Evolutionary conservation across 2,113 vertebrate species (phyloP), one percentile per base, ranked within the genome.

Genomic region (Ophthalmolycus amberensis): DNA sequence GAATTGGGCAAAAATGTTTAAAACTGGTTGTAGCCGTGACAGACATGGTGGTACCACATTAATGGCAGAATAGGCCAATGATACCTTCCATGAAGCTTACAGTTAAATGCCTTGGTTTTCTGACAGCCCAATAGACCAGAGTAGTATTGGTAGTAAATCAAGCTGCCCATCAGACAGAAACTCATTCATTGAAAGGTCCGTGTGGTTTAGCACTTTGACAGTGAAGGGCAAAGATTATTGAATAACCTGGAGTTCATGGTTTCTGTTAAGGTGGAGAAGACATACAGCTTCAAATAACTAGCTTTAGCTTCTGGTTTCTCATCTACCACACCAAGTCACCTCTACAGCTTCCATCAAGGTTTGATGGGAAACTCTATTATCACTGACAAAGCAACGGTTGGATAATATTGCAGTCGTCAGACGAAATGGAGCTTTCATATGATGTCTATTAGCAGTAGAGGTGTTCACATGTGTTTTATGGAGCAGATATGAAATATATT

Each of bases 351-450:
- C 71, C 68, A 77, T 84, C 80, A 84, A 34, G 73, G 22, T 3
- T 79, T 71, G 69, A 52, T 37, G 56, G 72, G 80, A 74, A 88
- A 79, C 56, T 80, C 77, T 81, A 66, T 85, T 79, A 81, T 44
- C 37, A 63, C 16, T 68, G 59, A 74, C 68, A 74, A 70, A 83
- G 50, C n/a, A 85, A 73, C 58, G 71, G 67, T 62, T 82, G 75
- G 64, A 75, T 79, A 20, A 1, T 48, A 54, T 68, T 63, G 75
- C 78, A 42, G 42, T 27, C 48, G 42, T 67, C 52, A 54, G 37
- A 64, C 52, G 22, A 70, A 83, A 80, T 73, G 54, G 69, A 78
- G 71, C 34, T 79, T 22, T 63, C 64, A 82, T 73, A 71, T 83
- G 56, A 62, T 52, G 75, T 71, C 79, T 52, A 85, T 87, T 81